phyloP scores from a whole-genome alignment of 37 sponge, comb jelly and placozoan genomes.

The Amphimedon queenslandica region DNA sequence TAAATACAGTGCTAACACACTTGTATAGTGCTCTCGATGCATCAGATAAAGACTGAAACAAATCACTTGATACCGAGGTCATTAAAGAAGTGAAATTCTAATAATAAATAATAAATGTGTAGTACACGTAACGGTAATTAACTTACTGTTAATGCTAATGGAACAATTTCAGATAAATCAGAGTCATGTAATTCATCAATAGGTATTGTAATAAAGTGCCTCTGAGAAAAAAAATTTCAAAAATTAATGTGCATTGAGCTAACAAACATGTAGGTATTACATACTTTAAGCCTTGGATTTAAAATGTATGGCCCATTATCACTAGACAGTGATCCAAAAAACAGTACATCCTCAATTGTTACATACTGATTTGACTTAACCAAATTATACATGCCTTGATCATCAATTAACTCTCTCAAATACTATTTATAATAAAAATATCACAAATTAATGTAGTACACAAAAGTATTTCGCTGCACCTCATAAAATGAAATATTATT shows the following conservation, averaged over 20 bases:
- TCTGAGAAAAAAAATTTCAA: background rate
- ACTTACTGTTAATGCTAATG: slow-evolving; percentile 22
- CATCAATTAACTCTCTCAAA: slow-evolving; percentile 76
- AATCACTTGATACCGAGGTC: background rate
- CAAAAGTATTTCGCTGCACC: background rate
- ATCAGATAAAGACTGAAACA: slow-evolving; percentile 8
- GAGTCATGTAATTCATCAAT: slow-evolving; percentile 12
- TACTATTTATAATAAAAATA: slow-evolving; percentile 31
- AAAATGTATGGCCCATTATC: background rate
- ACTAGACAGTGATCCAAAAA: slow-evolving; percentile 44
- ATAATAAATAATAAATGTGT: background rate
- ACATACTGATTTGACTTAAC: slow-evolving; percentile 63
- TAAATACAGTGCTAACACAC: slow-evolving; percentile 20
- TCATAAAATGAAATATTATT: background rate
- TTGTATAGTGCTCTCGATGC: slow-evolving; percentile 34
- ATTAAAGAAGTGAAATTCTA: background rate
- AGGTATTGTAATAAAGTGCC: slow-evolving; percentile 66
- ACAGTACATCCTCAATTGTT: slow-evolving; percentile 63
- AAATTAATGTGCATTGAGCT: background rate
- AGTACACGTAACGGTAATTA: background rate
- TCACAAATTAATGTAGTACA: background rate
- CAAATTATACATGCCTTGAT: slow-evolving; percentile 64
- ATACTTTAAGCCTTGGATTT: background rate
- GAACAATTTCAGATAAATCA: slow-evolving; percentile 1
- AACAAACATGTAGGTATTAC: background rate